Base-by-base conservation (phyloP, 1,140 invertebrate species). In the Globodera rostochiensis region DNA sequence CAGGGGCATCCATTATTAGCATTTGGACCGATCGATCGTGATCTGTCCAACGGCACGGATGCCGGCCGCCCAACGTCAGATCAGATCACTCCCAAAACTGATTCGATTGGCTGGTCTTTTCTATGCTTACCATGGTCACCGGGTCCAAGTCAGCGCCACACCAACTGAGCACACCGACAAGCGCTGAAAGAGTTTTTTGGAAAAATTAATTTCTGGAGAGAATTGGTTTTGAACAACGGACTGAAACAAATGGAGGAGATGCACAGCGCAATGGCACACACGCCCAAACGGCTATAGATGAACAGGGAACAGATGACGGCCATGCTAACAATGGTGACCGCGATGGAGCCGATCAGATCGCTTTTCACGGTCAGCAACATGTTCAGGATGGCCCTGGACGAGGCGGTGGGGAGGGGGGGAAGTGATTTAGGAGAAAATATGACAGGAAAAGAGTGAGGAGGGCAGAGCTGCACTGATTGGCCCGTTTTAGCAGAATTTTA, bases 271-370 rank as follows among this genome's bases (percentile, higher is more conserved):
- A 89, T 85, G 21, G 90, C 78, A n/a, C 74, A 50, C 1, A 90
- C 88, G 13, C 86, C 88, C 45, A 86, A 67, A 53, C 81, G 67
- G 74, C 86, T 84, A 2, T 79, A 73, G 71, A 89, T 87, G 64
- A 89, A 89, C n/a, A 89, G 76, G 47, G 88, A 85, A 71, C 88
- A 89, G 49, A 89, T 83, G 4, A 89, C 77, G 15, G 85, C 84
- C 88, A 89, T 90, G 79, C 88, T 90, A n/a, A 82, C 82, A n/a
- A 89, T 84, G 36, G 88, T 89, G 67, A 89, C 88, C 49, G 85
- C 86, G 74, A 90, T 87, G 3, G 88, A 90, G 4, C 87, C 89
- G 50, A 88, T 86, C 15, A 89, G 79, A 80, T 90, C 89, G n/a
- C 76, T 83, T 79, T 88, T 84, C 9, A 90, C 88, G 57, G 87